These are phyloP conservation scores for Anguilla pacifica DNA, from an alignment of 2,797 vertebrate genomes.

Conservation along the genomic window DNA sequence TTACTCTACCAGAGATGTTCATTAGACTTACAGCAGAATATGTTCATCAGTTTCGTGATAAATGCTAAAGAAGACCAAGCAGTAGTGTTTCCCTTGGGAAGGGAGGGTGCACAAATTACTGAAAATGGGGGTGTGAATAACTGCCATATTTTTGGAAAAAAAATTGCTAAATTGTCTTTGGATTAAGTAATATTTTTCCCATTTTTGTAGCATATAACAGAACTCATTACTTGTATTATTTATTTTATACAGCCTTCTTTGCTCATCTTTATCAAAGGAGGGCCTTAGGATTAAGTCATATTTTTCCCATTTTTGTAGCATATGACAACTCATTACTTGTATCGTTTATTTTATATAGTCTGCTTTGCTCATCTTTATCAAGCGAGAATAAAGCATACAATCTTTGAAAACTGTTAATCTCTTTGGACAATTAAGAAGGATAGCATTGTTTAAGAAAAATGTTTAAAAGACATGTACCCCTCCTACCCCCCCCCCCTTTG, in stretches of 20 bases:
- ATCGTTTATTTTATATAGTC: neutral
- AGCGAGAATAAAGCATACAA: neutral
- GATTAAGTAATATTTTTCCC: neutral
- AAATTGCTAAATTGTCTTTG: neutral
- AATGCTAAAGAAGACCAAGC: neutral
- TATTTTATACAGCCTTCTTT: neutral
- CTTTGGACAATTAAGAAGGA: neutral
- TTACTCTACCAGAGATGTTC: neutral
- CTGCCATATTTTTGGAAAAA: neutral
- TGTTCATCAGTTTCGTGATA: neutral
- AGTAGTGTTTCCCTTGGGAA: neutral
- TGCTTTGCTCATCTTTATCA: neutral
- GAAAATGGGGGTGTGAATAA: neutral
- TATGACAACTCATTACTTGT: neutral
- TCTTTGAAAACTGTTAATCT: neutral
- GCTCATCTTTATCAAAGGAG: neutral
- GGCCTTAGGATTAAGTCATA: neutral
- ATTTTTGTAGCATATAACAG: neutral
- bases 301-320: neutral
- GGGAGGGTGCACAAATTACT: neutral
- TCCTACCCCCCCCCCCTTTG: neutral
- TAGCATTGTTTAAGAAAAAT: neutral
- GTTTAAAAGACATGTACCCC: neutral
- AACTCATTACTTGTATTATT: neutral
- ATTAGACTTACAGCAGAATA: neutral